These are phyloP conservation scores for Epizoanthus illoricatus DNA, from an alignment of 92 coral and sea anemone genomes.

Conservation along the genomic window DNA sequence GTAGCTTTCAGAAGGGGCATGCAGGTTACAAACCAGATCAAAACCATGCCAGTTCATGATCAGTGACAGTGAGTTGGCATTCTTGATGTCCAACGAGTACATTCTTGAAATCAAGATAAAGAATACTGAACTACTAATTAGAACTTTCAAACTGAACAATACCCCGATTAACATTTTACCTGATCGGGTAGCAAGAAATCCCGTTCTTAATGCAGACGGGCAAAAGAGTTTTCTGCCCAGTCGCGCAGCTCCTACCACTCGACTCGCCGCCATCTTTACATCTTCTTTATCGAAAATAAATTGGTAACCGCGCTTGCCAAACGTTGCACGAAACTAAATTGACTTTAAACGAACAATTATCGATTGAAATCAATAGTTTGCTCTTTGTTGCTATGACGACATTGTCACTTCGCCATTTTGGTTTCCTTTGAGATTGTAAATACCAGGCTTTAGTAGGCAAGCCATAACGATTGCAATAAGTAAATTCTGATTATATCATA, in stretches of 20 bases:
- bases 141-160: no score
- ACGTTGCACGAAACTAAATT: neutral
- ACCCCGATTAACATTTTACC: constrained; percentile 33
- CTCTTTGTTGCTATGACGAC: constrained; percentile 34
- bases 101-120: no score
- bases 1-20: no score
- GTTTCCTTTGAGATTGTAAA: constrained; percentile 30
- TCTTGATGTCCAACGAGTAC: no score
- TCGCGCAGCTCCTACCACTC: constrained; percentile 55
- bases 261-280: constrained; percentile 86
- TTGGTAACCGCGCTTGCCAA: constrained; percentile 27
- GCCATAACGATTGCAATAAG: neutral
- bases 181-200: constrained; percentile 48
- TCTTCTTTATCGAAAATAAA: constrained; percentile 29
- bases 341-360: constrained; percentile 18
- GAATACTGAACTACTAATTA: no score
- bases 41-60: no score
- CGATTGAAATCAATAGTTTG: constrained; percentile 13
- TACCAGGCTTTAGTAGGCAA: neutral
- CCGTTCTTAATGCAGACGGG: constrained; percentile 48
- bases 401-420: constrained; percentile 19
- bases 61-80: no score
- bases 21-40: no score
- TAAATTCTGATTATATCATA: neutral
- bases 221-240: constrained; percentile 48